Conservation (phyloP, 2,113 vertebrate genomes). For the Callorhinus ursinus region DNA sequence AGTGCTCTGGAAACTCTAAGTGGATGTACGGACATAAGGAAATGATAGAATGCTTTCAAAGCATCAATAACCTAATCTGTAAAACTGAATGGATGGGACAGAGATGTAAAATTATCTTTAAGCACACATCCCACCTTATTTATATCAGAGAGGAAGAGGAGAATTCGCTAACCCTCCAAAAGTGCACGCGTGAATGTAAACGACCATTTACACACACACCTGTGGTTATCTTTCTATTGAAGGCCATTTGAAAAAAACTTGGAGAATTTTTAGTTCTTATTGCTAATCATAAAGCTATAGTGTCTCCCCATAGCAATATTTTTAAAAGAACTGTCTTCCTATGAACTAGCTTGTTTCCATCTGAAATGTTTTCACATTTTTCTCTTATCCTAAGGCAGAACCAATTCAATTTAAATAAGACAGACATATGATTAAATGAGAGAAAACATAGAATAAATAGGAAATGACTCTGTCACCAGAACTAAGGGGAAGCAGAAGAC, state of each 20-base stretch:
- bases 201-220: not conserved
- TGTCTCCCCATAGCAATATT: not conserved
- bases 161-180: not conserved
- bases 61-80: not conserved
- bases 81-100: not conserved
- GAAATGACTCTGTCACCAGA: not conserved
- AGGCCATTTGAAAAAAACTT: not conserved
- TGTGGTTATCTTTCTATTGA: not conserved
- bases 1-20: not conserved
- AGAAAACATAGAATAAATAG: not conserved
- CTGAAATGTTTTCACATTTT: not conserved
- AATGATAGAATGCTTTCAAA: not conserved
- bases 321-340: not conserved
- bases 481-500: not conserved
- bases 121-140: not conserved
- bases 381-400: conserved; percentile 15
- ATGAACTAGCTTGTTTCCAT: not conserved
- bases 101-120: not conserved
- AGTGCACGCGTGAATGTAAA: not conserved
- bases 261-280: not conserved
- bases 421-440: not conserved
- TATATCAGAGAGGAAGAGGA: not conserved
- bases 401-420: conserved; percentile 29
- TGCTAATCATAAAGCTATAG: conserved; percentile 3
- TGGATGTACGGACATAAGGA: not conserved